A percentile compares a stretch with the other conserved stretches of the same genome.
phyloP scores from a whole-genome alignment of 2,888 invertebrate genomes.

The Chrysopilus asiliformis region DNA sequence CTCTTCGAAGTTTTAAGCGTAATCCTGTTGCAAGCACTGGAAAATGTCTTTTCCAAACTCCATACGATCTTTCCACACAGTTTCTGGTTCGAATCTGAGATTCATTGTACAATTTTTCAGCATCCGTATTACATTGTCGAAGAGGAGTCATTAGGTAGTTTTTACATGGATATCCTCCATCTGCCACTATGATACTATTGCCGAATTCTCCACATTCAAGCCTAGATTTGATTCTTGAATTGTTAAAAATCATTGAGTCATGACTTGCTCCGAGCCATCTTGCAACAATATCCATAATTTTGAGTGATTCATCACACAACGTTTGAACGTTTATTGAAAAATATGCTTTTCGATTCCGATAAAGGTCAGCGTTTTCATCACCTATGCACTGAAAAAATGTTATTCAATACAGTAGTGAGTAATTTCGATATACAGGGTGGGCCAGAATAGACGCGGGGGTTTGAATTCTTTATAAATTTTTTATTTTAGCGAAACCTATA shows the following conservation, averaged over 20 bases:
- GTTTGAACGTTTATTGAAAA: neutral
- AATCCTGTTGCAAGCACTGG: slow-evolving; percentile 10
- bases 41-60: slow-evolving; percentile 12
- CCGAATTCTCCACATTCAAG: slow-evolving; percentile 3
- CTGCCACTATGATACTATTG: neutral
- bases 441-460: too few relatives aligned
- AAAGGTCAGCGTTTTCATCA: neutral
- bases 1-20: slow-evolving; percentile 4
- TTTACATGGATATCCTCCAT: slow-evolving; percentile 3
- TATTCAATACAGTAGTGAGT: too few relatives aligned
- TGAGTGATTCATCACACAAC: slow-evolving; percentile 5
- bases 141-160: slow-evolving; percentile 4
- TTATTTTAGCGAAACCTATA: too few relatives aligned
- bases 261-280: slow-evolving; percentile 11
- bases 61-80: slow-evolving; percentile 12
- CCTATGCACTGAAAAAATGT: neutral
- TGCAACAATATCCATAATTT: slow-evolving; percentile 6
- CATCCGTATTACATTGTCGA: neutral
- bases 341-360: neutral
- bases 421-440: too few relatives aligned
- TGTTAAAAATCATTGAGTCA: slow-evolving; percentile 4
- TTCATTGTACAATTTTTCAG: slow-evolving; percentile 4
- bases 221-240: slow-evolving; percentile 4
- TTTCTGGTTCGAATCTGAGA: slow-evolving; percentile 10
- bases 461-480: too few relatives aligned